These are phyloP conservation scores for Hippopotamyrus pictus DNA, from an alignment of 2,797 vertebrate genomes.

Conservation along the genomic window DNA sequence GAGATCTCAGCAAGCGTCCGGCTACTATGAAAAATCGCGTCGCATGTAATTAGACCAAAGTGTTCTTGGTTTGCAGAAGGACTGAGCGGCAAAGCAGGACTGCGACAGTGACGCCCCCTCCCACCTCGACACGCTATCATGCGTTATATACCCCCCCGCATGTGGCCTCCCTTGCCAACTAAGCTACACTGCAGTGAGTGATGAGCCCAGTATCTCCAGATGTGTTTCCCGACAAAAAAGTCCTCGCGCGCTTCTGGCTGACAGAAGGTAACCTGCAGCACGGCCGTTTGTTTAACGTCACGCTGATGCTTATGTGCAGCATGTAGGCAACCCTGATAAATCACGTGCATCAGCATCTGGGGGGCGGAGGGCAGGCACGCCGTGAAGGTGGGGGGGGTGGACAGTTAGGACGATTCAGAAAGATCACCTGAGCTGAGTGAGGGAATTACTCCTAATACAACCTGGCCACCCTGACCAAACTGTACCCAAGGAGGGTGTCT, in stretches of 20 bases:
- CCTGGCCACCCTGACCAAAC: background rate
- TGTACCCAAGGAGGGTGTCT: background rate
- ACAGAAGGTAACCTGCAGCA: background rate
- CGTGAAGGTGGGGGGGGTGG: slow-evolving; percentile 38
- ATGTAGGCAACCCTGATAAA: background rate
- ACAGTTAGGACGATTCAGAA: too few species aligned
- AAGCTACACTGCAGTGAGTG: background rate
- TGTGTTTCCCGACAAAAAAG: background rate
- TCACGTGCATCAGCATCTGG: background rate
- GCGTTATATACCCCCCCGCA: background rate
- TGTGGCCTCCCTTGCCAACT: background rate
- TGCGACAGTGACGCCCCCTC: background rate
- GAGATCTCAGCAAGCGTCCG: slow-evolving; percentile 29
- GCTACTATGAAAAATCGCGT: background rate
- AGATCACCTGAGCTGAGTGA: background rate
- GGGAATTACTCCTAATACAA: background rate
- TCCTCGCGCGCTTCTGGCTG: background rate
- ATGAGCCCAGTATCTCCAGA: background rate
- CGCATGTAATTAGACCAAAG: background rate
- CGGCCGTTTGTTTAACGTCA: background rate
- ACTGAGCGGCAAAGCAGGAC: background rate
- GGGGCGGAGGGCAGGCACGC: background rate
- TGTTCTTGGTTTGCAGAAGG: background rate
- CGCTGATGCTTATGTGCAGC: background rate
- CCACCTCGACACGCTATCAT: background rate